Conservation (phyloP, 2,888 invertebrate genomes). For the Caenorhabditis uteleia region DNA sequence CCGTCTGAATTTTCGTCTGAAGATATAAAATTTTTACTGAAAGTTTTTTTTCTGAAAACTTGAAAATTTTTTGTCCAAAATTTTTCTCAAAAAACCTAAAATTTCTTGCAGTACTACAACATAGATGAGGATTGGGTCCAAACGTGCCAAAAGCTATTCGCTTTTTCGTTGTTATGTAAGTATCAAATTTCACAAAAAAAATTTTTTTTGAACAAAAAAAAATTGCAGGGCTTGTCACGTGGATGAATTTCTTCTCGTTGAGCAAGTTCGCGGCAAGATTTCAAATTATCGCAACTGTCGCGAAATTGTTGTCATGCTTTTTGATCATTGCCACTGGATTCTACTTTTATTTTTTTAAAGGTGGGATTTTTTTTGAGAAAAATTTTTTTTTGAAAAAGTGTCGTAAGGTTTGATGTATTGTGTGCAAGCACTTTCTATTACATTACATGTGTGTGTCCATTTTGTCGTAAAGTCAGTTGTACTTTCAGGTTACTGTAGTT, state of each 20-base stretch:
- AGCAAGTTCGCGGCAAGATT: conserved; percentile 66
- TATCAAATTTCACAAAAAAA: background rate
- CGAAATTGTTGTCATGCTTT: conserved; percentile 62
- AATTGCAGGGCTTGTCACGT: conserved; percentile 64
- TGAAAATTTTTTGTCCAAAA: too few species aligned
- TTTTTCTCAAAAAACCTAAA: background rate
- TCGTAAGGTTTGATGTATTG: too few species aligned
- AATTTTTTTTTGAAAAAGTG: too few species aligned
- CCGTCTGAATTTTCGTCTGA: too few species aligned
- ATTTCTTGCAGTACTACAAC: conserved; percentile 56
- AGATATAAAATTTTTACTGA: too few species aligned
- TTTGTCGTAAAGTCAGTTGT: too few species aligned
- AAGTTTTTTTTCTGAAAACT: too few species aligned
- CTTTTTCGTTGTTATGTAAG: conserved; percentile 65
- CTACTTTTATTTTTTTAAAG: conserved; percentile 66
- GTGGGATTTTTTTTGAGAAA: conserved; percentile 18
- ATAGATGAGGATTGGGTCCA: conserved; percentile 59
- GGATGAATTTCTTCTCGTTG: conserved; percentile 69
- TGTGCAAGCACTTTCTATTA: too few species aligned
- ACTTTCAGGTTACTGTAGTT: too few species aligned
- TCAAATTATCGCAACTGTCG: conserved; percentile 67
- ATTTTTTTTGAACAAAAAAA: background rate
- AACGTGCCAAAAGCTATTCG: conserved; percentile 64
- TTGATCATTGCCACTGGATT: conserved; percentile 67
- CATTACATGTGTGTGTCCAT: too few species aligned